Conservation (phyloP, 2,113 vertebrate species). For the Empidonax alnorum region DNA sequence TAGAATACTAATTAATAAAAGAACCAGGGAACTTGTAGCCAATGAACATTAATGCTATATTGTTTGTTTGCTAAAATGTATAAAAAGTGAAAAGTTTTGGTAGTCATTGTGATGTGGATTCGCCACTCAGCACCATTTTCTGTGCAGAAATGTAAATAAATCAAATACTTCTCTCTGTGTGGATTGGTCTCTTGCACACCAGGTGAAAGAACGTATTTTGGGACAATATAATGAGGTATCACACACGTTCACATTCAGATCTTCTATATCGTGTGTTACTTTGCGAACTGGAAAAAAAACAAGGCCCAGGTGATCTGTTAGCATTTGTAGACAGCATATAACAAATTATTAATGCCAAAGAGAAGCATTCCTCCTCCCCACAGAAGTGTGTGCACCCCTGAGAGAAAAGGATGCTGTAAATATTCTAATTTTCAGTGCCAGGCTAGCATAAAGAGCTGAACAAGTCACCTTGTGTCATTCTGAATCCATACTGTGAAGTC, state of each 20-base stretch:
- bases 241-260: neutral
- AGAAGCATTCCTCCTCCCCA: neutral
- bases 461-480: neutral
- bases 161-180: neutral
- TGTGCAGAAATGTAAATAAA: neutral
- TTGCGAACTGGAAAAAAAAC: neutral
- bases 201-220: neutral
- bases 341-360: neutral
- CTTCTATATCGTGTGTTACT: neutral
- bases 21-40: neutral
- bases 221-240: neutral
- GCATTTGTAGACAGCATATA: neutral
- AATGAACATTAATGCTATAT: neutral
- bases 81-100: rapidly evolving
- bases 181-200: neutral
- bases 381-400: neutral
- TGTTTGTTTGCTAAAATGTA: neutral
- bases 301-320: neutral
- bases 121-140: neutral
- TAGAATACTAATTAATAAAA: neutral
- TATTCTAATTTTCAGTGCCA: neutral
- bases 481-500: neutral
- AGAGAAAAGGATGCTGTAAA: neutral
- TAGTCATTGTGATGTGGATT: rapidly evolving
- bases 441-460: neutral